These are phyloP conservation scores for Malurus elegans DNA, from an alignment of 2,113 vertebrate species.

Conservation along the genomic window DNA sequence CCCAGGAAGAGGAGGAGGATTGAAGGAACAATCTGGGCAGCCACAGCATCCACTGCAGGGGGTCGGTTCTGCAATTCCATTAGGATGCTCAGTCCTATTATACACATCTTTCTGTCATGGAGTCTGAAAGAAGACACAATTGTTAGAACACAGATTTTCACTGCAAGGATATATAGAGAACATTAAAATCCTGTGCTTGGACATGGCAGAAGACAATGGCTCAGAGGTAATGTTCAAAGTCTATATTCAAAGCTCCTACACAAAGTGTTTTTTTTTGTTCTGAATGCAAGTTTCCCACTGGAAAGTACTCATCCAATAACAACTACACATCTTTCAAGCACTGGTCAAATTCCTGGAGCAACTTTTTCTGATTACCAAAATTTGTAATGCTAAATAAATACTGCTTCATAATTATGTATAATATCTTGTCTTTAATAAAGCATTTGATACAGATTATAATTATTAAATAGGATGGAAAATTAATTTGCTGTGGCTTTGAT, in stretches of 20 bases:
- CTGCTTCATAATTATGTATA: background rate
- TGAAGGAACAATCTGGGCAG: slow-evolving; percentile 89
- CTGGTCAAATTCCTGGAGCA: background rate
- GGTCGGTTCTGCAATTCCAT: slow-evolving; percentile 90
- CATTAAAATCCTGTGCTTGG: background rate
- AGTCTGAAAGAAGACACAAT: slow-evolving; percentile 74
- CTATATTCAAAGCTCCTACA: background rate
- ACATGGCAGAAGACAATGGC: background rate
- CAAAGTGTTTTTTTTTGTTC: background rate
- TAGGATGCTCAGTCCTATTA: slow-evolving; percentile 93
- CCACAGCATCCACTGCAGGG: slow-evolving; percentile 82
- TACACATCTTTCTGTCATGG: slow-evolving; percentile 97
- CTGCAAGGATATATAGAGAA: background rate
- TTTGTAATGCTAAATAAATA: slow-evolving; percentile 30
- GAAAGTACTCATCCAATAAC: background rate
- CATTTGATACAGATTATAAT: background rate
- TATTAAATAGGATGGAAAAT: slow-evolving; percentile 35
- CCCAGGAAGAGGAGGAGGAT: slow-evolving; percentile 94
- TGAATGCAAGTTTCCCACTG: background rate
- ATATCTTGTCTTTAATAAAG: slow-evolving; percentile 17
- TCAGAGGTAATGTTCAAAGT: background rate
- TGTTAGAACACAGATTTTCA: background rate
- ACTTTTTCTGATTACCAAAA: background rate
- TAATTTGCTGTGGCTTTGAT: slow-evolving; percentile 5
- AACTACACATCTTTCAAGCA: background rate